A percentile compares a stretch with the other conserved stretches of the same genome.
phyloP scores from a whole-genome alignment of 2,113 vertebrate genomes.

The Saimiri boliviensis region DNA sequence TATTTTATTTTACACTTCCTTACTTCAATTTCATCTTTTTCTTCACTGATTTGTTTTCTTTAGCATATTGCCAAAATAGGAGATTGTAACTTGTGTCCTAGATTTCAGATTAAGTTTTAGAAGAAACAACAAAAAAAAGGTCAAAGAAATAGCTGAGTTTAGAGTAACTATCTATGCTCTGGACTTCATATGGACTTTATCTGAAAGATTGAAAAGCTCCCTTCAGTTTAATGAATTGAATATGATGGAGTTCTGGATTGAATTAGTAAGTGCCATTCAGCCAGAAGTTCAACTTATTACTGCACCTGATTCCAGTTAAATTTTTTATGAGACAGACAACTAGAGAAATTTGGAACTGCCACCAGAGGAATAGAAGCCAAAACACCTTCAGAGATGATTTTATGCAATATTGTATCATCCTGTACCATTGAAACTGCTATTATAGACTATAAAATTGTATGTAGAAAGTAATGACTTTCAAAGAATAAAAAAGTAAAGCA shows the following conservation, averaged over 20 bases:
- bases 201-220: conserved; percentile 27
- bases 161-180: not conserved
- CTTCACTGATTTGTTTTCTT: not conserved
- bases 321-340: conserved; percentile 58
- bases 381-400: conserved; percentile 18
- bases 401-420: not conserved
- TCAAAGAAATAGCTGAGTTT: conserved; percentile 1
- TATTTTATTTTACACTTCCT: not conserved
- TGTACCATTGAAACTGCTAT: not conserved
- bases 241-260: conserved; percentile 37
- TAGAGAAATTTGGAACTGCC: conserved; percentile 25
- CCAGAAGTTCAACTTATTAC: conserved; percentile 58
- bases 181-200: conserved; percentile 1
- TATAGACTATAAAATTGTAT: not conserved
- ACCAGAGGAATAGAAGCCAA: not conserved
- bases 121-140: not conserved
- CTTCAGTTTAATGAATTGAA: conserved; percentile 46
- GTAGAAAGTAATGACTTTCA: not conserved
- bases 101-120: not conserved
- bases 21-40: not conserved
- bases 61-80: not conserved
- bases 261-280: conserved; percentile 42
- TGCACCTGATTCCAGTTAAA: conserved; percentile 70
- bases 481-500: not conserved
- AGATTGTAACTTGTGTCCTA: not conserved